Conservation (phyloP, 1,140 invertebrate genomes). For the Dryas iulia region DNA sequence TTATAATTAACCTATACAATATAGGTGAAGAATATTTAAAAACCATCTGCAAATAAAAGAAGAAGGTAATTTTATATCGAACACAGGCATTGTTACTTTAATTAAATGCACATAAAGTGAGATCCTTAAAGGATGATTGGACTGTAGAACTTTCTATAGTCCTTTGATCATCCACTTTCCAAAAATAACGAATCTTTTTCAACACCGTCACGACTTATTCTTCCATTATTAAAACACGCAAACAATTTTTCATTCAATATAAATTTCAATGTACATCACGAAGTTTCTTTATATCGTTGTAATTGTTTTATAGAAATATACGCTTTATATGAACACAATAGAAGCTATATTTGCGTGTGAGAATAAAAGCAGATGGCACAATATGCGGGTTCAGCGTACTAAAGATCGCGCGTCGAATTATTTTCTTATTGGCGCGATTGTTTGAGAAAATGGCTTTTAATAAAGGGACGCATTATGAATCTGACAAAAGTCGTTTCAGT, state of each 20-base stretch:
- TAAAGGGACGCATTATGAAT: slow-evolving; percentile 37
- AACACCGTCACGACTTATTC: slow-evolving; percentile 39
- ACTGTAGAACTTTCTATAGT: slow-evolving; percentile 25
- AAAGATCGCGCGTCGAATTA: slow-evolving; percentile 33
- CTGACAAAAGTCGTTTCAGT: slow-evolving; percentile 46
- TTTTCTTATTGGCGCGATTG: slow-evolving; percentile 42
- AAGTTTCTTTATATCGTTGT: slow-evolving; percentile 4
- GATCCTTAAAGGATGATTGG: slow-evolving; percentile 4
- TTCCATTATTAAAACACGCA: slow-evolving; percentile 31
- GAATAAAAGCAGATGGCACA: slow-evolving; percentile 33
- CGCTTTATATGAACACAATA: slow-evolving; percentile 14
- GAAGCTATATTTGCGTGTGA: slow-evolving; percentile 21
- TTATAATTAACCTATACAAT: background rate
- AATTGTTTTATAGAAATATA: slow-evolving; percentile 17
- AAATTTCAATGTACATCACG: slow-evolving; percentile 26
- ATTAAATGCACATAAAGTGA: background rate
- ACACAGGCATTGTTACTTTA: background rate
- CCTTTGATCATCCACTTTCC: slow-evolving; percentile 25
- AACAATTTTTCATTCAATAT: slow-evolving; percentile 37
- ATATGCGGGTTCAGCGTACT: slow-evolving; percentile 30
- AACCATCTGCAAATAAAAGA: background rate
- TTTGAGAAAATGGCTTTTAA: slow-evolving; percentile 37
- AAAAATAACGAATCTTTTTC: slow-evolving; percentile 38
- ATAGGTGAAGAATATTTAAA: background rate
- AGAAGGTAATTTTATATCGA: background rate